Base-by-base conservation (phyloP, 37 sponge, comb jelly and placozoan genomes). In the Ianthella basta region DNA sequence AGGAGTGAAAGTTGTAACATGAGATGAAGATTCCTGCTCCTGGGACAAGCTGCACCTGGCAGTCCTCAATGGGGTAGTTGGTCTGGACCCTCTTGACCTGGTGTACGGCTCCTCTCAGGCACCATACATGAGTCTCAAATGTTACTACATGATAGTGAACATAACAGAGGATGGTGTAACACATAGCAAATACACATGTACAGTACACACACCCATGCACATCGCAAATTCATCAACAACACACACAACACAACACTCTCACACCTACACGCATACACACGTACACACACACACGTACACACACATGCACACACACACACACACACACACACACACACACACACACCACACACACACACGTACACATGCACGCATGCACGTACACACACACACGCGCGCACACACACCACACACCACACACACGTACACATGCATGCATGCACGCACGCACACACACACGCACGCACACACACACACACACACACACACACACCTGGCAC, bases 1-100 rank as follows among this genome's bases (percentile, higher is more conserved):
- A 36, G 59, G 89, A 93, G 78, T 80, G 83, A 70, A 84, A 93
- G 85, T 89, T 93, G 20, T 72, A 55, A 72, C 90, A 86, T 68
- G 84, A 80, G 19, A 93, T 57, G 34, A 88, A 67, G 32, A 89
- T 32, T 19, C 93, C 93, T 14, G 87, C 87, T 57, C 80, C 82
- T 16, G 89, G 73, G 33, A 55, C 63, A 25, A 89, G 50, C 8
- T 44, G 50, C 50, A 44, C 35, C 4, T 81, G 56, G 6, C 59
- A 27, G 20, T 80, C 85, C 41, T 72, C 75, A 32, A 89, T 44
- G 50, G 50, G 50, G 50, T 44, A 44, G 50, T 44, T 3, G 50
- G 64, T 36, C 54, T 75, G 87, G 15, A 89, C 30, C 56, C 81
- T 80, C n/a, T 59, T 72, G 20, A 83, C 35, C 19, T 30, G 13